These are phyloP conservation scores for Danio aesculapii DNA, from an alignment of 2,797 vertebrate species.

Conservation along the genomic window DNA sequence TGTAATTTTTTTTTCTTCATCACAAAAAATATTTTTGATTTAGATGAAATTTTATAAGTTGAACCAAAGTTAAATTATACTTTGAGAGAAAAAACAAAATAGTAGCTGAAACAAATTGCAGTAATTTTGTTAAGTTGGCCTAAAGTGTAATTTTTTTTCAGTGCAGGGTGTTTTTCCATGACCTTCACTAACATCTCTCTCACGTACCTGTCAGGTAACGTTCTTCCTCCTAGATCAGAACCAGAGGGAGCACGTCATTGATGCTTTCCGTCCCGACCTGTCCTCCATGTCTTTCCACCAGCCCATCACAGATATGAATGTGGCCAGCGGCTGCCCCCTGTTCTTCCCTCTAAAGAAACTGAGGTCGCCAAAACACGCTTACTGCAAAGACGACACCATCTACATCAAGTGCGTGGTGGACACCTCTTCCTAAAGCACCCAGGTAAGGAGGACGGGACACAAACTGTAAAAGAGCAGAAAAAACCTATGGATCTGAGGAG, in stretches of 20 bases:
- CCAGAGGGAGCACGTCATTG: constrained; percentile 81
- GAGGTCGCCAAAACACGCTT: constrained; percentile 76
- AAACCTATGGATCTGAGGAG: background rate
- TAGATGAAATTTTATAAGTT: no score
- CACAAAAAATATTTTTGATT: no score
- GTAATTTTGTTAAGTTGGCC: no score
- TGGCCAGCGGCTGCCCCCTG: constrained; percentile 85
- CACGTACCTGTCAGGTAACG: constrained; percentile 77
- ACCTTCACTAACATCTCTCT: constrained; percentile 10
- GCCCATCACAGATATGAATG: constrained; percentile 82
- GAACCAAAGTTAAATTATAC: no score
- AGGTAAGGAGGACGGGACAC: background rate
- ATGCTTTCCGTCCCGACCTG: constrained; percentile 83
- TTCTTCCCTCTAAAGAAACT: constrained; percentile 82
- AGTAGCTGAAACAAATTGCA: no score
- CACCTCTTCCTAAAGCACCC: constrained; percentile 62
- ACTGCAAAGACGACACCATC: constrained; percentile 82
- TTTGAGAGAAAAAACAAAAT: no score
- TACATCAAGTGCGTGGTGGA: constrained; percentile 87
- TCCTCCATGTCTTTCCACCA: constrained; percentile 82
- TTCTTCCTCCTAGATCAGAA: constrained; percentile 88
- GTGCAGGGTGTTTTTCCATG: background rate
- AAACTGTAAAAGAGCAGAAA: background rate
- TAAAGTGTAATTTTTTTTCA: no score
- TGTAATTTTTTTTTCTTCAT: no score